Percentiles rank a stretch among this genome's conserved stretches.
Evolutionary conservation across 2,113 vertebrate genomes (phyloP).

Genomic region (Tonatia bakeri): DNA sequence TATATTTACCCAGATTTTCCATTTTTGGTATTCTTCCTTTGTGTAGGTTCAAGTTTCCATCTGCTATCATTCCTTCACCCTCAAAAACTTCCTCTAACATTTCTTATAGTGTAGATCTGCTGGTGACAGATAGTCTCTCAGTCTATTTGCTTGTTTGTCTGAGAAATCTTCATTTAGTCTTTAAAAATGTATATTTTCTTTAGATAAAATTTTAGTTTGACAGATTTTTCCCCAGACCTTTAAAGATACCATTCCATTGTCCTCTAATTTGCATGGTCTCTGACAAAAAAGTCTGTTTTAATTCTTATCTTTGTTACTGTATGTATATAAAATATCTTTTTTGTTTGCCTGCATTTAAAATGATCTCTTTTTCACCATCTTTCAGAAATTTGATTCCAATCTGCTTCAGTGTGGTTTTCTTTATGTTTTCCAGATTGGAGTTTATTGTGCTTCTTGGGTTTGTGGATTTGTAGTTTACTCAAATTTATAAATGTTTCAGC

Average conservation of each 20-base stretch:
- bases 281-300: background rate
- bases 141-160: background rate
- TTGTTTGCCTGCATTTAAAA: background rate
- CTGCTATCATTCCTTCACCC: background rate
- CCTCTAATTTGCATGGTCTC: background rate
- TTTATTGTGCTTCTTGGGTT: background rate
- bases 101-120: background rate
- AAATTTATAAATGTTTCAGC: background rate
- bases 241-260: background rate
- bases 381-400: background rate
- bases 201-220: background rate
- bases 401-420: background rate
- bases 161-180: background rate
- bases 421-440: background rate
- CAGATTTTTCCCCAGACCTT: background rate
- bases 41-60: background rate
- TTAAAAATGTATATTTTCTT: background rate
- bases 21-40: background rate
- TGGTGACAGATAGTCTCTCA: background rate
- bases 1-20: background rate
- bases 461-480: background rate
- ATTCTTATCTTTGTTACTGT: background rate
- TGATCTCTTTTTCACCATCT: background rate
- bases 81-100: background rate
- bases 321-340: background rate